Conservation (phyloP, 2,113 vertebrate species). For the Seriola quinqueradiata region DNA sequence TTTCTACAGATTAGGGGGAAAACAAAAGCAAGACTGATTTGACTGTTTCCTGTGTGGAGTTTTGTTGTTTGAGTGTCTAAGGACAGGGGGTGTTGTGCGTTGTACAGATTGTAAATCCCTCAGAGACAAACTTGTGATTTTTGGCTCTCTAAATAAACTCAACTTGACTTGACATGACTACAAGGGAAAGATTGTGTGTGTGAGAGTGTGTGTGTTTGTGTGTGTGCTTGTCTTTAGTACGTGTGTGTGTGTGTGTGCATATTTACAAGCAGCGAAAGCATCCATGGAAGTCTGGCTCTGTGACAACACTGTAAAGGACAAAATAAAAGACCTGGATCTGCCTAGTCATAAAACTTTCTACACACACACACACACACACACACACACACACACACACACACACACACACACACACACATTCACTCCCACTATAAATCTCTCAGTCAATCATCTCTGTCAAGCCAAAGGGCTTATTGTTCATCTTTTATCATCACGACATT, state of each 20-base stretch:
- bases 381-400: constrained; percentile 15
- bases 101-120: not conserved
- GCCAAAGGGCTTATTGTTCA: constrained; percentile 26
- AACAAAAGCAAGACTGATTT: not conserved
- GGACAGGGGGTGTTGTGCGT: not conserved
- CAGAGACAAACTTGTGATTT: constrained; percentile 26
- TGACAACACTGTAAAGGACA: constrained; percentile 25
- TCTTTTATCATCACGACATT: constrained; percentile 40
- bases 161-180: constrained; percentile 7
- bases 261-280: constrained; percentile 17
- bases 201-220: not conserved
- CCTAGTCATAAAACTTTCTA: constrained; percentile 19
- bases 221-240: not conserved
- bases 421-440: constrained; percentile 22
- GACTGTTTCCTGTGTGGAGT: not conserved
- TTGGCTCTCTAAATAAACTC: constrained; percentile 13
- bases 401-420: constrained; percentile 13
- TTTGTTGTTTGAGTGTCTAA: not conserved
- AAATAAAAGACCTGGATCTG: constrained; percentile 29
- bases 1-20: not conserved
- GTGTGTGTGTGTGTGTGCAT: not conserved
- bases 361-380: constrained; percentile 17
- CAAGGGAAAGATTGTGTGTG: constrained; percentile 11
- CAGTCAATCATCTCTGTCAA: constrained; percentile 15
- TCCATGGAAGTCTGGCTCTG: constrained; percentile 27